Evolutionary conservation across 2,797 vertebrate species (phyloP).

Genomic region (Chelidonichthys spinosus): DNA sequence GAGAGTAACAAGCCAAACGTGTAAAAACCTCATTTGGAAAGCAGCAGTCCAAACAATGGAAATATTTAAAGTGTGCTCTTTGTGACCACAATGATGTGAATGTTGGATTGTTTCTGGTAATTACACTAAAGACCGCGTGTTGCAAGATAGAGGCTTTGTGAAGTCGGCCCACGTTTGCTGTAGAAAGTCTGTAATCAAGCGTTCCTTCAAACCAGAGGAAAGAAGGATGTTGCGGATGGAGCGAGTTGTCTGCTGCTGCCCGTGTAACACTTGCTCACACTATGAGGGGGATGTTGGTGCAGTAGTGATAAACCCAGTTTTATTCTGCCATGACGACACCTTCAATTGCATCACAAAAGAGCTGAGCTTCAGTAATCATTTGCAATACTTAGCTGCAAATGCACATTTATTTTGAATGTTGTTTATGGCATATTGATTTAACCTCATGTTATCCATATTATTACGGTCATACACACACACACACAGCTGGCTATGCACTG

Average conservation of each 20-base stretch:
- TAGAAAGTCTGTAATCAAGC: neutral
- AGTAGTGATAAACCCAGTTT: neutral
- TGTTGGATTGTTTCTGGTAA: neutral
- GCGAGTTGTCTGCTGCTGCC: neutral
- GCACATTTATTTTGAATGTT: neutral
- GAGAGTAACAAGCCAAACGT: neutral
- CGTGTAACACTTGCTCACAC: neutral
- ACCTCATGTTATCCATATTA: neutral
- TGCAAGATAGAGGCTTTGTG: neutral
- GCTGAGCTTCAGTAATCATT: neutral
- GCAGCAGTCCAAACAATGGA: neutral
- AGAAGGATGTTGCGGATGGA: neutral
- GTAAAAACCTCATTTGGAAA: neutral
- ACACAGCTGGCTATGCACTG: conserved; percentile 1
- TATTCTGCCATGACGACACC: neutral
- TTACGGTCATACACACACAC: neutral
- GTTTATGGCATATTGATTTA: conserved; percentile 24
- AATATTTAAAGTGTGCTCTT: neutral
- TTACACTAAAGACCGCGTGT: neutral
- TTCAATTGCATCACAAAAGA: neutral
- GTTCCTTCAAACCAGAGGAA: neutral
- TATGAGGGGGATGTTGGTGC: neutral
- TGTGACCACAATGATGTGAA: neutral
- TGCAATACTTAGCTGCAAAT: neutral
- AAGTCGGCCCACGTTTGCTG: neutral